Evolutionary conservation across 2,113 vertebrate genomes (phyloP).

Genomic region (Gallinago paraguaiae): DNA sequence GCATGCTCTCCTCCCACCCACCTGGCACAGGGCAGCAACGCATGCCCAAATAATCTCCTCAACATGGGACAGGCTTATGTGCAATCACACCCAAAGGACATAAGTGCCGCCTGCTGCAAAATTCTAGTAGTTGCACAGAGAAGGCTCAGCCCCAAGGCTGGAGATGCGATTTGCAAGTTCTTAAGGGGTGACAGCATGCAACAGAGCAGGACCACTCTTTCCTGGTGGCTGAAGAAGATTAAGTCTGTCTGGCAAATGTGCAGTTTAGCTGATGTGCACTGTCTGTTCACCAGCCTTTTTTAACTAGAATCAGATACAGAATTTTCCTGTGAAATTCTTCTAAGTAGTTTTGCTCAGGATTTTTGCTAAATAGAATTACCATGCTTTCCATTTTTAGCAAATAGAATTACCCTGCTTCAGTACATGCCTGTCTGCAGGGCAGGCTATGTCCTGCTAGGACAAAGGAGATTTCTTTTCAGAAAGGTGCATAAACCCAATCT

Average conservation of each 20-base stretch:
- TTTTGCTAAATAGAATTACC: neutral
- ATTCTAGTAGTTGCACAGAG: neutral
- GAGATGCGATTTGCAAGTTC: neutral
- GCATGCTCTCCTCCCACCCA: neutral
- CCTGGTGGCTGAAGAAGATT: neutral
- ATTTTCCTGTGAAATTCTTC: neutral
- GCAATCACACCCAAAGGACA: rapidly evolving
- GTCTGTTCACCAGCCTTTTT: neutral
- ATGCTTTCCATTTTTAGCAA: neutral
- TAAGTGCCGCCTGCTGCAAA: neutral
- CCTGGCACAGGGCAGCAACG: neutral
- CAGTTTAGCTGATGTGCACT: neutral
- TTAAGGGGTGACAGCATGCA: neutral
- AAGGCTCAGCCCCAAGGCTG: neutral
- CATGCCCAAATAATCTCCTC: neutral
- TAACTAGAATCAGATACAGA: neutral
- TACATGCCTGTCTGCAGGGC: neutral
- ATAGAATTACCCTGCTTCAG: neutral
- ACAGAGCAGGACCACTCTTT: neutral
- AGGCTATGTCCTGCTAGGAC: neutral
- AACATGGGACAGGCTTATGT: rapidly evolving
- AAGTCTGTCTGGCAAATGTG: neutral
- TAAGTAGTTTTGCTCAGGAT: neutral
- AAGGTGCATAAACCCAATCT: neutral
- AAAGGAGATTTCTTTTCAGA: neutral